Base-by-base conservation (phyloP, 2,113 vertebrate genomes). In the Rhineura floridana region DNA sequence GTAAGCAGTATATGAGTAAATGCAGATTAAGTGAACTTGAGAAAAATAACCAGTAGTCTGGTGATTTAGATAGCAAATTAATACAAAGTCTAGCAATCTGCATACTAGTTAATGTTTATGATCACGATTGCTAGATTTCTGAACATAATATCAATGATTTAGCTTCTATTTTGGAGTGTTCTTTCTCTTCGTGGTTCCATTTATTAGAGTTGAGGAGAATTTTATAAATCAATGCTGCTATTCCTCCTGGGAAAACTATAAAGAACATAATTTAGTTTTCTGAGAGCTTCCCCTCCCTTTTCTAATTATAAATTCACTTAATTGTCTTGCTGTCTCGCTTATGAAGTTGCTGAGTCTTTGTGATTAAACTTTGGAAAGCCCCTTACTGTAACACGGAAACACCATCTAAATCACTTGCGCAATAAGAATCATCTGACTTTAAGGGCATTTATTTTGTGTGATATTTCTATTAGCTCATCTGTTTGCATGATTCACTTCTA, bases 401-500 rank as follows among this genome's bases (percentile, higher is more conserved):
- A 25, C 84, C 84, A 30, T 86, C 83, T 83, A 92, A 95, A 94
- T 91, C 82, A 63, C 59, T 76, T 94, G 86, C 87, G 83, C 39
- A 87, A 21, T 81, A 88, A 81, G 86, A 89, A 84, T 80, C 62
- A 77, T 91, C 80, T 89, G 62, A 77, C 92, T 94, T 92, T 90
- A 90, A 93, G 88, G 93, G 84, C 25, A n/a, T 17, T 2, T 15
- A 63, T 87, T 65, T 91, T 5, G 2, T 46, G 9, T 89, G 59
- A 84, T 82, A 87, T 90, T 70, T 78, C 42, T 85, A 82, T 85
- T 72, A 89, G 10, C 44, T 85, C 76, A 91, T 85, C 44, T 52
- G 85, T 88, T 94, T 88, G 59, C 72, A 65, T 70, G 70, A 91
- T 46, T 91, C 85, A 87, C 78, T 89, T 90, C 90, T 93, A 88